Conservation (phyloP, 2,888 invertebrate species). For the Masnerella sp. region DNA sequence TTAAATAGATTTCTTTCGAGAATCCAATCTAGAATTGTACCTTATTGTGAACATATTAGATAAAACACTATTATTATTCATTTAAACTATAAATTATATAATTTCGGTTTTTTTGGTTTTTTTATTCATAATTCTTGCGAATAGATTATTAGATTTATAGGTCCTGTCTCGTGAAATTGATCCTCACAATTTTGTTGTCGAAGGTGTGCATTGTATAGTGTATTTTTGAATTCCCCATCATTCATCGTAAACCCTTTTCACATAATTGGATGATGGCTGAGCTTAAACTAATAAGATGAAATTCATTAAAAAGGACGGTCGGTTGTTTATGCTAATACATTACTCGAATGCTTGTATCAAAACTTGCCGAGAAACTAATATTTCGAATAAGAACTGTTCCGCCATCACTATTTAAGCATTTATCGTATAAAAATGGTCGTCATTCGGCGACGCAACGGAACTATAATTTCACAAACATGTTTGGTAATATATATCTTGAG, state of each 20-base stretch:
- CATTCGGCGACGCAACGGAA: no score
- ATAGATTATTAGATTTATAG: conserved; percentile 6
- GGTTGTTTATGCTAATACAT: conserved; percentile 1
- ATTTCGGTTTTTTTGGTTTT: no score
- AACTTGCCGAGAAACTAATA: no score
- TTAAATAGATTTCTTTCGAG: no score
- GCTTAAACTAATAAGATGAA: conserved; percentile 6
- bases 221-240: conserved; percentile 24
- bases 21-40: no score
- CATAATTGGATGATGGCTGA: conserved; percentile 1
- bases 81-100: no score
- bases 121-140: no score
- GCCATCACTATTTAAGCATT: not conserved
- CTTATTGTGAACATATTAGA: no score
- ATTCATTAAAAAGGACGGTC: conserved; percentile 3
- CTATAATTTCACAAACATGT: conserved; percentile 26
- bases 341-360: no score
- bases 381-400: no score
- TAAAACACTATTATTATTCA: no score
- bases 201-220: conserved; percentile 18
- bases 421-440: not conserved
- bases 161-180: conserved; percentile 8
- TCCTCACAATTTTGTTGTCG: conserved; percentile 12
- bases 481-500: conserved; percentile 28
- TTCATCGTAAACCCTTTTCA: conserved; percentile 18